A percentile compares a stretch with the other conserved stretches of the same genome.
Conservation (phyloP, 1,140 invertebrate genomes). For the Trinorchestia longiramus region DNA sequence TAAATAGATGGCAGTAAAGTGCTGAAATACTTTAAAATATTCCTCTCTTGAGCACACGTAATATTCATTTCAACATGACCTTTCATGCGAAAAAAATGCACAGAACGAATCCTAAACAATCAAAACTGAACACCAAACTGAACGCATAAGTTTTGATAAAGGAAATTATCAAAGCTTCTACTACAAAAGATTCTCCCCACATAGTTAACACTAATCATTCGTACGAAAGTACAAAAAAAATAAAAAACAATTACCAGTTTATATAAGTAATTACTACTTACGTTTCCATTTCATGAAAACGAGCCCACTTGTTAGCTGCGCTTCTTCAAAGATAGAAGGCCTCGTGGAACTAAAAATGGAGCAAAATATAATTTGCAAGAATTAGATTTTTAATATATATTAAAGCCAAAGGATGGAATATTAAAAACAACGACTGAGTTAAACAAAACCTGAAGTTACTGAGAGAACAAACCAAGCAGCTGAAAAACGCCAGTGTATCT, state of each 20-base stretch:
- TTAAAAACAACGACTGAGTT: background rate
- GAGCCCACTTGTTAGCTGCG: background rate
- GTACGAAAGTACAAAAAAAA: background rate
- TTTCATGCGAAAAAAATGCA: background rate
- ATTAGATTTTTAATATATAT: background rate
- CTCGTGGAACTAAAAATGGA: too few relatives aligned
- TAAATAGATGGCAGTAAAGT: constrained; percentile 51
- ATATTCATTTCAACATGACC: background rate
- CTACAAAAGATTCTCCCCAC: background rate
- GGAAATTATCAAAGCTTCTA: background rate
- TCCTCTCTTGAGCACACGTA: background rate
- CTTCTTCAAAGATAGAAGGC: background rate
- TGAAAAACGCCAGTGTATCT: background rate
- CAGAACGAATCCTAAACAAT: background rate
- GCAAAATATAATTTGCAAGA: background rate
- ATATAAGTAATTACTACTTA: background rate
- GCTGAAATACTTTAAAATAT: constrained; percentile 20
- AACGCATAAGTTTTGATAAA: background rate
- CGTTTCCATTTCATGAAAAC: background rate
- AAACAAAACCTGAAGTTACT: background rate
- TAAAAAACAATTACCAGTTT: background rate
- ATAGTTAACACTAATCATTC: background rate
- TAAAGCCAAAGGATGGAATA: background rate
- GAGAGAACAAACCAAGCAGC: background rate
- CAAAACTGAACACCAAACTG: background rate